Evolutionary conservation across 2,113 vertebrate genomes (phyloP), one percentile per base, ranked within the genome.

Genomic region (Spea bombifrons): DNA sequence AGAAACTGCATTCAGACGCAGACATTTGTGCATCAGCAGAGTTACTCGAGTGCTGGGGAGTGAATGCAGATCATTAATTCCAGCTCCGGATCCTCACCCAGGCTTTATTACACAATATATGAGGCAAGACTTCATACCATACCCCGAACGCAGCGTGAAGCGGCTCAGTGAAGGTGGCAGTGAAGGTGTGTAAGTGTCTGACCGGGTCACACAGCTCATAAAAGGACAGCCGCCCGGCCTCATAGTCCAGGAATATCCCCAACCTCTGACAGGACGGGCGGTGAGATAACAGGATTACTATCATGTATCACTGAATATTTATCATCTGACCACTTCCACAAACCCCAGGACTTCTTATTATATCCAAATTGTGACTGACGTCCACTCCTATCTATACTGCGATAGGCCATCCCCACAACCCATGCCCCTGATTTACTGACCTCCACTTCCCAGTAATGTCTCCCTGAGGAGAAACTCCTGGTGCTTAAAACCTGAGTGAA

Each of bases 101-200:
- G 30, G 3, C 15, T 10, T 2, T 7, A 9, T 47, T 13, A 2
- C 66, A 43, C 9, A 57, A 5, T 4, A 10, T 12, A 57, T 57
- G 9, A 57, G 9, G 12, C 55, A 57, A 8, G 15, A 57, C n/a
- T n/a, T n/a, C n/a, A n/a, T n/a, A n/a, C 30, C 30, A 59, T 48
- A 68, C 66, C 66, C 44, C 46, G 9, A 68, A 68, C n/a, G 66
- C 66, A 68, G 6, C 44, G n/a, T 68, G 66, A 15, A 68, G 66
- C 10, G 66, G 66, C 45, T 68, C 66, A 13, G 44, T 68, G 66
- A 68, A 68, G 45, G 66, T 15, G 66, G 66, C 45, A 47, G 44
- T 68, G 45, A 68, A 68, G 66, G 66, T 68, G 66, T 68, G 44
- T 48, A 68, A 48, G 45, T 68, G 66, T 48, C 13, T 68, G 44